These are phyloP conservation scores for Champsocephalus gunnari DNA, from an alignment of 2,797 vertebrate genomes.

Conservation along the genomic window DNA sequence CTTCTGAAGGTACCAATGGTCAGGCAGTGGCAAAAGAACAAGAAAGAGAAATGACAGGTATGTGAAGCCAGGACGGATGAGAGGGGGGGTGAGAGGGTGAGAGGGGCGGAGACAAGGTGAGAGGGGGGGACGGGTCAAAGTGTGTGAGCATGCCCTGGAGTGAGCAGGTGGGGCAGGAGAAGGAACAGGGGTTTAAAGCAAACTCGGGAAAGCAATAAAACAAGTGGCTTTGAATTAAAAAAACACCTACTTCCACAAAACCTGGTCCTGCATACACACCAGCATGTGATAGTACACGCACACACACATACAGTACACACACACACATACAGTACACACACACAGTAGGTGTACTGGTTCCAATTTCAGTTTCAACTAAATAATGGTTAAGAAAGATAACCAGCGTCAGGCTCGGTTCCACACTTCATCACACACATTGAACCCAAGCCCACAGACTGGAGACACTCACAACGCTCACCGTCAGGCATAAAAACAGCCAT, in stretches of 20 bases:
- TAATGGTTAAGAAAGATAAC: constrained; percentile 27
- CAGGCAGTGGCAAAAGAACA: constrained; percentile 19
- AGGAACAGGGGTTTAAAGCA: no score
- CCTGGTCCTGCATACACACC: background rate
- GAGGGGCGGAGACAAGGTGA: constrained; percentile 15
- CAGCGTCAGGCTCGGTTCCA: constrained; percentile 14
- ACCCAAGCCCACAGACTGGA: constrained; percentile 8
- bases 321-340: constrained; percentile 7
- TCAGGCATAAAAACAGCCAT: constrained; percentile 74
- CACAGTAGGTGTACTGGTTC: background rate
- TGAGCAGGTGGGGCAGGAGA: constrained; percentile 1
- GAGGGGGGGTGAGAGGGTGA: constrained; percentile 20
- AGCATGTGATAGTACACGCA: background rate
- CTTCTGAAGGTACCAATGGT: background rate
- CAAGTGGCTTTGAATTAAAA: constrained; percentile 70
- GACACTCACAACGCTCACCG: constrained; percentile 53
- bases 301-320: background rate
- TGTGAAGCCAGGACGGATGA: constrained; percentile 34
- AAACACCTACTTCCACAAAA: constrained; percentile 40
- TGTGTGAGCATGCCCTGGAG: constrained; percentile 60
- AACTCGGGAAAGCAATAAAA: constrained; percentile 73
- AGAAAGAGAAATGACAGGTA: constrained; percentile 63
- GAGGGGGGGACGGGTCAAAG: constrained; percentile 32
- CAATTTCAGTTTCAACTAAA: constrained; percentile 10
- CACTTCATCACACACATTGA: background rate